These are phyloP conservation scores for Lophotis ruficrista DNA, from an alignment of 2,113 vertebrate genomes.

Conservation along the genomic window DNA sequence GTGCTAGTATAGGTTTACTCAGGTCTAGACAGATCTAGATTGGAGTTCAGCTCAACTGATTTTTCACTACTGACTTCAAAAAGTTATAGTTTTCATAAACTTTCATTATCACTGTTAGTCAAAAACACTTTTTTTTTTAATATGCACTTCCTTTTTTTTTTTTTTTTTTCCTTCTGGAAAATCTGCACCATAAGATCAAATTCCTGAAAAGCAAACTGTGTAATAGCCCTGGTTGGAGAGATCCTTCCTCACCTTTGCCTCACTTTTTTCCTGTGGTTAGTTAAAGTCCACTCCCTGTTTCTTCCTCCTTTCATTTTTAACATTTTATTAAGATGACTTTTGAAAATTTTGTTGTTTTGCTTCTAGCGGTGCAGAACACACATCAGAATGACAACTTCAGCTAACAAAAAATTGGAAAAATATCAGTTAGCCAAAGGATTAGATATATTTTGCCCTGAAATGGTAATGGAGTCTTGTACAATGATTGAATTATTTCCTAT, in stretches of 20 bases:
- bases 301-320: not conserved
- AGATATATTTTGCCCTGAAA: not conserved
- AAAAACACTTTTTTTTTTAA: not conserved
- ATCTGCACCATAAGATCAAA: not conserved
- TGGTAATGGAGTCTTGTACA: not conserved
- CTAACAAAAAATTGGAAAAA: not conserved
- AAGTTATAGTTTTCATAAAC: not conserved
- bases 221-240: not conserved
- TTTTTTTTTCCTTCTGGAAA: not conserved
- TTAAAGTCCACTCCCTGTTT: not conserved
- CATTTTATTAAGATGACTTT: not conserved
- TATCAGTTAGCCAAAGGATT: not conserved
- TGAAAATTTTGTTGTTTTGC: not conserved
- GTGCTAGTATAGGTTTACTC: not conserved
- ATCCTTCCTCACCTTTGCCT: not conserved
- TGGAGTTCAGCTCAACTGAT: not conserved
- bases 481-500: not conserved
- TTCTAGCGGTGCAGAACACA: not conserved
- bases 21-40: not conserved
- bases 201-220: not conserved
- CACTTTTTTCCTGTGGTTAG: not conserved
- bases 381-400: rapidly evolving
- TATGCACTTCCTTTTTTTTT: not conserved
- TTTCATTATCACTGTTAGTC: not conserved
- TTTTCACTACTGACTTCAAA: not conserved